Percentiles rank a stretch among this genome's conserved stretches.
Evolutionary conservation across 35 echinoderm and acorn worm species (phyloP).

Genomic region (Ophiothrix spiculata): DNA sequence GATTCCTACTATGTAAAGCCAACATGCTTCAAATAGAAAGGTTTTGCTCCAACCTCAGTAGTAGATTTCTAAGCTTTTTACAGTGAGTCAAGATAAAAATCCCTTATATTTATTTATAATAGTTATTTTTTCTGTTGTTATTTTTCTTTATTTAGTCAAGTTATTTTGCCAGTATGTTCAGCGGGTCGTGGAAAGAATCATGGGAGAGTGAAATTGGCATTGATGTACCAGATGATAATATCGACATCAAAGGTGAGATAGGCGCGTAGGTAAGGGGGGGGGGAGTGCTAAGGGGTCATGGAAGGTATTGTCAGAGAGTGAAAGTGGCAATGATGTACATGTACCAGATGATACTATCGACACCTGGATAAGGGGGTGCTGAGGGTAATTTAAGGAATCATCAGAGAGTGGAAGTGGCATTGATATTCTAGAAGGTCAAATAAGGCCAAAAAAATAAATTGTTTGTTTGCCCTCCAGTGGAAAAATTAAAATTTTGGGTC

Average conservation of each 20-base stretch:
- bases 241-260: slow-evolving; percentile 79
- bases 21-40: too few relatives aligned
- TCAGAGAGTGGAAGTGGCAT: slow-evolving; percentile 65
- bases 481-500: too few relatives aligned
- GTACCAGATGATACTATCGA: slow-evolving; percentile 89
- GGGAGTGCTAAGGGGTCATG: too few relatives aligned
- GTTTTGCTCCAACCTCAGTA: too few relatives aligned
- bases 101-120: too few relatives aligned
- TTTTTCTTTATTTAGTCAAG: slow-evolving; percentile 54
- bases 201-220: slow-evolving; percentile 68
- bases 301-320: slow-evolving; percentile 77
- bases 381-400: slow-evolving; percentile 94
- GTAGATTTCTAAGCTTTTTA: too few relatives aligned
- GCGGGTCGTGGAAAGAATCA: slow-evolving; percentile 97
- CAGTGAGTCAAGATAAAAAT: too few relatives aligned
- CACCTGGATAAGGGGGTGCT: slow-evolving; percentile 63
- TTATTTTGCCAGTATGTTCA: slow-evolving; percentile 99
- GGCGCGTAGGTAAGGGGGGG: background rate
- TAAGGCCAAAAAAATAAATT: too few relatives aligned
- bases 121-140: slow-evolving; percentile 22
- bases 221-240: slow-evolving; percentile 81
- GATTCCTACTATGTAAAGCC: background rate
- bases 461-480: too few relatives aligned
- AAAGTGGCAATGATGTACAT: slow-evolving; percentile 68
- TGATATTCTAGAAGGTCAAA: slow-evolving; percentile 78